A percentile compares a stretch with the other conserved stretches of the same genome.
Conservation (phyloP, 2,797 vertebrate genomes). For the Hydrocynus forskahlii region DNA sequence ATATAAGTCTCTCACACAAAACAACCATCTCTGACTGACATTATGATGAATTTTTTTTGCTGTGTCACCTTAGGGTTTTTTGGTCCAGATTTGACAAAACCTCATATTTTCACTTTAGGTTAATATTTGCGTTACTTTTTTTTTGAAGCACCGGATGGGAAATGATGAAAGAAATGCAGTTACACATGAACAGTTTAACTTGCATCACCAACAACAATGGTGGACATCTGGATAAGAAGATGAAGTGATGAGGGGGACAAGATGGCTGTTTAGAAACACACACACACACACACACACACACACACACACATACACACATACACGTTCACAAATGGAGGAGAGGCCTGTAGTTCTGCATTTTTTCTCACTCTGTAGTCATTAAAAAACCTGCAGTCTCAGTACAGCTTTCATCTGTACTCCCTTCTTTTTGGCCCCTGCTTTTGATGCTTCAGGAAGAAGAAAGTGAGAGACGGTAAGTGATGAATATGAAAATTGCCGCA, state of each 20-base stretch:
- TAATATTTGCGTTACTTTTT: not conserved
- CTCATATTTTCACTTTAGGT: not conserved
- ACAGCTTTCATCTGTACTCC: slow-evolving; percentile 38
- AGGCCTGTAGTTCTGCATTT: not conserved
- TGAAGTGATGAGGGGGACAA: not conserved
- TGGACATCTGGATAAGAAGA: slow-evolving; percentile 20
- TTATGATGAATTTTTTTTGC: not conserved
- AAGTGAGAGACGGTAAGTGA: slow-evolving; percentile 18
- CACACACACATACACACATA: not conserved
- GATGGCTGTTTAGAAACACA: not conserved
- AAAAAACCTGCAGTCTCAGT: slow-evolving; percentile 20
- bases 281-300: not conserved
- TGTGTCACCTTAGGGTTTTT: not conserved
- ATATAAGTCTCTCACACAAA: not conserved
- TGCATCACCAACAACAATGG: slow-evolving; percentile 25
- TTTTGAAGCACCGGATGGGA: not conserved
- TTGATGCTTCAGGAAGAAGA: slow-evolving; percentile 45
- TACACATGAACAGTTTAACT: slow-evolving; percentile 12
- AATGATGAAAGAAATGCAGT: slow-evolving; percentile 6
- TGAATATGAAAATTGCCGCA: slow-evolving; percentile 35
- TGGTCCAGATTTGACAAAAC: not conserved
- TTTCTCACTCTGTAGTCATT: slow-evolving; percentile 31
- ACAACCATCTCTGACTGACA: too few species aligned
- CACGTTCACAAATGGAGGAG: not conserved
- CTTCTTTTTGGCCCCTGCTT: slow-evolving; percentile 11